phyloP scores from a whole-genome alignment of 2,113 vertebrate species.

The Nesoenas mayeri region DNA sequence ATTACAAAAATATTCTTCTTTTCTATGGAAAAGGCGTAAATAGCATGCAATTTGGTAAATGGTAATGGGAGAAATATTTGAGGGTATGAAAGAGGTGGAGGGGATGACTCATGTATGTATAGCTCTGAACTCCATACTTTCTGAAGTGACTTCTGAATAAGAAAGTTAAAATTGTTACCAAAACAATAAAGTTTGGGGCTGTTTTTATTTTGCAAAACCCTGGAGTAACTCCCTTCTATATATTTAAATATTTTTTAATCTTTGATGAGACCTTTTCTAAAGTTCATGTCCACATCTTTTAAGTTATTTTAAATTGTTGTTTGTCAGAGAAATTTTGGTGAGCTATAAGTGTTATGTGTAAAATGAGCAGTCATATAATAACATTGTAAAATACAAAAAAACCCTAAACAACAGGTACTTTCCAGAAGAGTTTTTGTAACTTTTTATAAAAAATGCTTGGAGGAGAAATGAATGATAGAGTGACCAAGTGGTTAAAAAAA shows the following conservation, averaged over 20 bases:
- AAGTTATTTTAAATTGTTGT: neutral
- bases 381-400: neutral
- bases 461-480: neutral
- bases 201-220: neutral
- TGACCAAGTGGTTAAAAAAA: conserved; percentile 20
- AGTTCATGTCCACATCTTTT: neutral
- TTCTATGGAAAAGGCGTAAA: neutral
- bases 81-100: neutral
- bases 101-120: neutral
- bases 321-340: neutral
- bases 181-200: neutral
- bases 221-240: neutral
- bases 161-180: neutral
- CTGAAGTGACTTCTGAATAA: neutral
- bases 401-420: neutral
- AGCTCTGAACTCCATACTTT: neutral
- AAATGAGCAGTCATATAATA: neutral
- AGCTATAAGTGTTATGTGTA: neutral
- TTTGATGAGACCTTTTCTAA: neutral
- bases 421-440: neutral
- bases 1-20: neutral
- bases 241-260: neutral
- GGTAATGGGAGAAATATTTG: neutral
- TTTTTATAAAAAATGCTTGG: neutral
- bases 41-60: neutral